Base-by-base conservation (phyloP, 2,888 invertebrate genomes). In the Stictocephala bisonia region DNA sequence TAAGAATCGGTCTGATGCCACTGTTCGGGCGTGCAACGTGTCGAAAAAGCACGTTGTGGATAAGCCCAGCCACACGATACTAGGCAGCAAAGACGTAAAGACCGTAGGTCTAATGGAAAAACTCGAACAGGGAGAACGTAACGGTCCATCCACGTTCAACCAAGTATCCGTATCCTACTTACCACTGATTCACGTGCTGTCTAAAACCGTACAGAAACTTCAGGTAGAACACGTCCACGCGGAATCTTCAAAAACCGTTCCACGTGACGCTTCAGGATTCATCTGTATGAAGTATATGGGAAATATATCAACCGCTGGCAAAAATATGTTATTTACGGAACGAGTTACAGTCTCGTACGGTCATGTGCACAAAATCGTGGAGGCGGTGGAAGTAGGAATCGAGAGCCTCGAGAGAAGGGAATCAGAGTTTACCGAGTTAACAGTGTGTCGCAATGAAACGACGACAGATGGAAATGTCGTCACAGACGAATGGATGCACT, bases 211-310 rank as follows among this genome's bases (percentile, higher is more conserved):
- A 6, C 51, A 51, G n/a, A 51, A 51, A 51, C 51, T 51, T 15
- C 51, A 51, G n/a, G 51, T 51, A n/a, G 51, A 51, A 51, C 51
- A 51, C 51, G 51, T 51, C 6, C 51, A 51, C 51, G 51, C 51
- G 20, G 51, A 51, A 51, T 51, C 51, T 7, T 22, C 22, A 3
- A 51, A 51, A n/a, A 51, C 51, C 3, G 24, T 51, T 4, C 51
- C 51, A n/a, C 20, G 24, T 22, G 51, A 51, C n/a, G 51, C 51
- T 4, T 18, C 6, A 20, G 24, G 24, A 22, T 51, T 51, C 24
- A 22, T 51, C 18, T 51, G 51, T n/a, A 51, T 51, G 51, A 51
- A 51, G 6, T 51, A 51, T n/a, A 22, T 51, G 22, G 51, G 51
- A 4, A 51, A 51, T 24, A 51, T 51, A 18, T 7, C 6, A 3